Base-by-base conservation (phyloP, 1,140 invertebrate species). In the Archivesica marissinica region DNA sequence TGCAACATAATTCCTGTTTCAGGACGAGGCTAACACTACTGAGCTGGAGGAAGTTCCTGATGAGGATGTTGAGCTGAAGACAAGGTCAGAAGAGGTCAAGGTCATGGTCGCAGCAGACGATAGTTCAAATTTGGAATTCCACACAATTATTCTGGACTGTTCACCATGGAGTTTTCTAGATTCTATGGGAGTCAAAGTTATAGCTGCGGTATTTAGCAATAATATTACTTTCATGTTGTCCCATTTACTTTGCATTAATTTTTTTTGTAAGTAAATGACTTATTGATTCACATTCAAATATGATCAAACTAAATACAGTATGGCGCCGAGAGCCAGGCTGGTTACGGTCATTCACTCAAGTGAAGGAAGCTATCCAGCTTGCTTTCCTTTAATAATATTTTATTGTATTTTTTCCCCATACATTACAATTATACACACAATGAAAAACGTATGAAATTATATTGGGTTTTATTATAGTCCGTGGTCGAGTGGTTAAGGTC, bases 101-200 rank as follows among this genome's bases (percentile, higher is more conserved):
- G 68, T 50, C 41, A 72, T 72, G 68, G 68, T 72, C 15, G 68
- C 50, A 47, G 41, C 41, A 47, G 68, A 72, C 41, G n/a, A 50
- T 2, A 28, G 3, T n/a, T 30, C n/a, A 64, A 39, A 83, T 64
- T 20, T 85, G 0, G 76, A 85, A 28, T 86, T 86, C 23, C 83
- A 87, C 38, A 85, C 88, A 35, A 89, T 92, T 33, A 89, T 92
- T 28, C 56, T 92, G 13, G 91, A 92, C 56, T 90, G 89, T 61
- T 92, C 91, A 38, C 86, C 88, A 4, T 90, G 89, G 80, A 90
- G 90, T 81, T 91, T 89, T 82, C 86, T 92, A 11, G 90, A 92
- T 68, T 90, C 90, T 15, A 89, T 92, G 79, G 90, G 90, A 0
- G 88, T 91, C 6, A 89, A 90, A 86, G 80, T 84, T 38, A 59